Evolutionary conservation across 2,113 vertebrate species (phyloP).

Genomic region (Calidris pugnax): DNA sequence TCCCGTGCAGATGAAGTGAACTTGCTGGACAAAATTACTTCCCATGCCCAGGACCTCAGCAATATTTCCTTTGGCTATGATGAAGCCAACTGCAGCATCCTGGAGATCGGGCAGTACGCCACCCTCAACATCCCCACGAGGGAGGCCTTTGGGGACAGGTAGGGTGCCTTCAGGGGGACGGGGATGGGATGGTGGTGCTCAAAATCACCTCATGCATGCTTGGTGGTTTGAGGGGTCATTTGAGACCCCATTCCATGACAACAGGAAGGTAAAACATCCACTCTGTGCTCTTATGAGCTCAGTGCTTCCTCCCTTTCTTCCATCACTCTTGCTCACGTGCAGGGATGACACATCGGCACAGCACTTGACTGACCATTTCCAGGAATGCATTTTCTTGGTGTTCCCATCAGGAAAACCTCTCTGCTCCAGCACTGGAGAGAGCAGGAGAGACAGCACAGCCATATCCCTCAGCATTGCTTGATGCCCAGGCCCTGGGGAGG

Average conservation of each 20-base stretch:
- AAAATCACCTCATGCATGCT: background rate
- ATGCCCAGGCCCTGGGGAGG: background rate
- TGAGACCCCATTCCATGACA: too few relatives aligned
- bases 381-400: background rate
- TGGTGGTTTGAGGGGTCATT: background rate
- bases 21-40: slow-evolving; percentile 78
- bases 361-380: background rate
- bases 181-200: background rate
- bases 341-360: background rate
- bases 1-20: slow-evolving; percentile 79
- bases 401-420: background rate
- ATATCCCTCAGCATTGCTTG: background rate
- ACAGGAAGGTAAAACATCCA: rapidly evolving
- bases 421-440: background rate
- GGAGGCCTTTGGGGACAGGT: slow-evolving; percentile 80
- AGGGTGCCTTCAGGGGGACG: background rate
- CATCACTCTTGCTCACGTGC: rapidly evolving
- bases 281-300: background rate
- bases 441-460: background rate
- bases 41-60: slow-evolving; percentile 57
- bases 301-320: background rate
- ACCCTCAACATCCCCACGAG: slow-evolving; percentile 80
- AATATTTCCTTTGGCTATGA: slow-evolving; percentile 76
- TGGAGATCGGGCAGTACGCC: slow-evolving; percentile 85
- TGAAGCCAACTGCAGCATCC: slow-evolving; percentile 71